These are phyloP conservation scores for Anadara kagoshimensis DNA, from an alignment of 1,140 invertebrate species.

Conservation along the genomic window DNA sequence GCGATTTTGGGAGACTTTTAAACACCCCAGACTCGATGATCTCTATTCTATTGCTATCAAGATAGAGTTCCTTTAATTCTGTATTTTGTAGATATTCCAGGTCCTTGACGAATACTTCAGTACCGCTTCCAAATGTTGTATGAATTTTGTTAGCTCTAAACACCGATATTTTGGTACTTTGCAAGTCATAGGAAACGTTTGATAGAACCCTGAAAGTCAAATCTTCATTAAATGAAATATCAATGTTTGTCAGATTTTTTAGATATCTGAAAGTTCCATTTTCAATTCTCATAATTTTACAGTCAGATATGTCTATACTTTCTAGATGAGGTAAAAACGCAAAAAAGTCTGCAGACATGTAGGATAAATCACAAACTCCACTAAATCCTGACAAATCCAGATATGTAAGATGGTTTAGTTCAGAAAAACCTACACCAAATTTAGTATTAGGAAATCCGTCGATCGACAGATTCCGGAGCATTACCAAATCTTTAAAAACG, in stretches of 20 bases:
- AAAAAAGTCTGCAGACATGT: too few species aligned
- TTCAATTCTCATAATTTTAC: conserved; percentile 17
- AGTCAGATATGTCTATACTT: conserved; percentile 19
- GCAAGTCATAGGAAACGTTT: conserved; percentile 21
- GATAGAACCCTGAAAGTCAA: conserved; percentile 12
- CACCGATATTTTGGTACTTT: conserved; percentile 20
- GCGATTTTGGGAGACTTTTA: background rate
- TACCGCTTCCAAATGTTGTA: conserved; percentile 27
- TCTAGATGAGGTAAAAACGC: too few species aligned
- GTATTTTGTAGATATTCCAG: conserved; percentile 14
- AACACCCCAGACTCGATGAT: conserved; percentile 5
- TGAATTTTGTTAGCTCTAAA: conserved; percentile 29
- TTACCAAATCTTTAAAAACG: too few species aligned
- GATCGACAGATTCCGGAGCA: too few species aligned
- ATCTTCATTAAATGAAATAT: conserved; percentile 24
- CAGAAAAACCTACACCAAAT: too few species aligned
- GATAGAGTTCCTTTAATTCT: conserved; percentile 12
- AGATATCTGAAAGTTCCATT: conserved; percentile 9
- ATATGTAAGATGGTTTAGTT: too few species aligned
- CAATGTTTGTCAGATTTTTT: background rate
- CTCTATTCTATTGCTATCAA: conserved; percentile 32
- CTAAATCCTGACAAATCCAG: too few species aligned
- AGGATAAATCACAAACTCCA: too few species aligned
- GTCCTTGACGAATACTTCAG: background rate
- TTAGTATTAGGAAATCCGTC: too few species aligned